phyloP scores from a whole-genome alignment of 2,888 invertebrate species.

The Cephus spinipes region DNA sequence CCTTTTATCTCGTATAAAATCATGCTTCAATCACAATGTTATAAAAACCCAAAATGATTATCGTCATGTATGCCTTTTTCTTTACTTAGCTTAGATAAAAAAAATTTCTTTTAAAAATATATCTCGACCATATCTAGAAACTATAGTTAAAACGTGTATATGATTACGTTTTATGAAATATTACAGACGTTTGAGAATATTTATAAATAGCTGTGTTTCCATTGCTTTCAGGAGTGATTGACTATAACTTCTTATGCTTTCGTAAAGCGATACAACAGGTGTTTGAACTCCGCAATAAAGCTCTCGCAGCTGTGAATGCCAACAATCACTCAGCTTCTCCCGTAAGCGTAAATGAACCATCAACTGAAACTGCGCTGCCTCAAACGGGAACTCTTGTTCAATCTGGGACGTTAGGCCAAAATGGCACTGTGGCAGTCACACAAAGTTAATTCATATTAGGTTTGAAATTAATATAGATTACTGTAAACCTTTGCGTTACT shows the following conservation, averaged over 20 bases:
- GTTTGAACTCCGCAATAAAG: constrained; percentile 86
- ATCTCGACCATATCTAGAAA: background rate
- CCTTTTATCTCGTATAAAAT: no score
- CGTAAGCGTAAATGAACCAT: constrained; percentile 51
- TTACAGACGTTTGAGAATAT: constrained; percentile 8
- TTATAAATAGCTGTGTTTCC: constrained; percentile 23
- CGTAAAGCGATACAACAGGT: constrained; percentile 96
- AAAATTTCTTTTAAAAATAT: constrained; percentile 11
- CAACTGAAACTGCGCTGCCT: constrained; percentile 44
- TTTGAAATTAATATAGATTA: background rate
- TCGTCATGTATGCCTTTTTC: background rate
- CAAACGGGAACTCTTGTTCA: constrained; percentile 34
- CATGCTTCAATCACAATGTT: no score
- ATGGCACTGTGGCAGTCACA: constrained; percentile 49
- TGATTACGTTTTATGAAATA: background rate
- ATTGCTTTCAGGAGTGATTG: constrained; percentile 85
- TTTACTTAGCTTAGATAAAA: constrained; percentile 7
- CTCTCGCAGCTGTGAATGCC: constrained; percentile 67
- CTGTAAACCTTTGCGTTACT: background rate
- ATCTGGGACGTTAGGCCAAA: constrained; percentile 45
- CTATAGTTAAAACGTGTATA: background rate
- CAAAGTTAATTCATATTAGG: constrained; percentile 44
- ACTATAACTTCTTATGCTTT: constrained; percentile 98
- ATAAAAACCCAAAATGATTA: no score
- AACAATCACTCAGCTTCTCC: constrained; percentile 55